phyloP scores from a whole-genome alignment of 2,797 vertebrate species.

The Gymnoscopelus braueri region DNA sequence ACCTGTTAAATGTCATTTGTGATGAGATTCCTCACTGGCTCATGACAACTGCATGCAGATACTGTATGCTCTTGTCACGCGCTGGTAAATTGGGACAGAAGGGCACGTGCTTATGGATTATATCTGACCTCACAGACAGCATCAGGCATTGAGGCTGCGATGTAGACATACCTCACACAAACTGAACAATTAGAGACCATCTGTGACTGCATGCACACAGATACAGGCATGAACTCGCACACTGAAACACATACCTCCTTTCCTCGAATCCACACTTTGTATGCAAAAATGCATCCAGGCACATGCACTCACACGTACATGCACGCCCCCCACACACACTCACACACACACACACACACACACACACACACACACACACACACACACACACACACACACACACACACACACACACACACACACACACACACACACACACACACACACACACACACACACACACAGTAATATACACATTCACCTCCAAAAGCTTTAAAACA shows the following conservation, averaged over 20 bases:
- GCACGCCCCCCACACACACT: too few species aligned
- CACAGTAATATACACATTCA: not conserved
- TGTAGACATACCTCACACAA: not conserved
- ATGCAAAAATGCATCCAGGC: too few species aligned
- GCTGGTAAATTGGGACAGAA: conserved; percentile 4
- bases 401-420: too few species aligned
- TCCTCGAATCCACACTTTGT: too few species aligned
- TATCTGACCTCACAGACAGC: not conserved
- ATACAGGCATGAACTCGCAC: too few species aligned
- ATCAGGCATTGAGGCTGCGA: too few species aligned
- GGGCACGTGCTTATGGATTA: not conserved
- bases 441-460: conserved; percentile 13
- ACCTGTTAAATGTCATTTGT: conserved; percentile 26
- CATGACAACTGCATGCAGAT: conserved; percentile 22
- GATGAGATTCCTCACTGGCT: conserved; percentile 16
- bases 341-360: too few species aligned
- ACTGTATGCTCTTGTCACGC: conserved; percentile 7
- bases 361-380: too few species aligned
- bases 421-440: not conserved
- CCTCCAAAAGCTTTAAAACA: conserved; percentile 12
- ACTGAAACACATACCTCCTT: not conserved
- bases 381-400: too few species aligned
- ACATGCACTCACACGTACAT: too few species aligned
- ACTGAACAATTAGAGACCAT: not conserved
- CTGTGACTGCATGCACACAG: too few species aligned